These are phyloP conservation scores for Caenorhabditis sp. DNA, from an alignment of 2,888 invertebrate genomes.

Conservation along the genomic window DNA sequence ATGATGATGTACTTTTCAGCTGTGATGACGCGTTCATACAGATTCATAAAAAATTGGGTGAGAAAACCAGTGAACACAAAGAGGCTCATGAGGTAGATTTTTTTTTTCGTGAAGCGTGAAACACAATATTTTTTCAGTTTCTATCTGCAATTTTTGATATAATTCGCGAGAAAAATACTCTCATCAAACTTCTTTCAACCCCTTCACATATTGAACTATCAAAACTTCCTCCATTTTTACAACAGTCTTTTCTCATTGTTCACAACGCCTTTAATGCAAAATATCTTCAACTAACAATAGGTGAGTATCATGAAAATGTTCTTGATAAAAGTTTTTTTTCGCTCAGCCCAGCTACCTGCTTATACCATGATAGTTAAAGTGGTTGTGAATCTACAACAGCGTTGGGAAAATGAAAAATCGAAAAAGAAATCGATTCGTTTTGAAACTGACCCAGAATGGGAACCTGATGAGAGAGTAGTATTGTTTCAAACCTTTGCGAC, in stretches of 20 bases:
- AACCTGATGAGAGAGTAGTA: slow-evolving; percentile 67
- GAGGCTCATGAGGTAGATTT: slow-evolving; percentile 37
- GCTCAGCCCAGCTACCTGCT: slow-evolving; percentile 58
- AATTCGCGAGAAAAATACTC: slow-evolving; percentile 27
- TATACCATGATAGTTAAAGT: slow-evolving; percentile 60
- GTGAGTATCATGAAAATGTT: slow-evolving; percentile 1
- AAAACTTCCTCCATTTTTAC: slow-evolving; percentile 13
- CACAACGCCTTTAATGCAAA: slow-evolving; percentile 23
- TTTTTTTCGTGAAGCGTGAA: not conserved
- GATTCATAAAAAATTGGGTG: slow-evolving; percentile 58
- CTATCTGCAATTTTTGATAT: slow-evolving; percentile 28
- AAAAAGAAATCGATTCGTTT: slow-evolving; percentile 59
- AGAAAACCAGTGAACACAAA: slow-evolving; percentile 33
- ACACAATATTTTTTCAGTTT: slow-evolving; percentile 6
- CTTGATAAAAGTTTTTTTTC: slow-evolving; percentile 7
- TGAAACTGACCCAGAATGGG: slow-evolving; percentile 69
- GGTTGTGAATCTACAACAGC: slow-evolving; percentile 51
- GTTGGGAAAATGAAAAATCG: slow-evolving; percentile 53
- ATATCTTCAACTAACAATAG: slow-evolving; percentile 36
- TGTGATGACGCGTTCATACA: slow-evolving; percentile 63
- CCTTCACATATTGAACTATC: slow-evolving; percentile 12
- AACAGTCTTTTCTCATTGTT: slow-evolving; percentile 25
- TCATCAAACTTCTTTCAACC: slow-evolving; percentile 26
- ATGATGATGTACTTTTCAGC: slow-evolving; percentile 59
- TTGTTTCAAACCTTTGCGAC: slow-evolving; percentile 62